A percentile compares a stretch with the other conserved stretches of the same genome.
Conservation (phyloP, 2,888 invertebrate species). For the Amorpha juglandis region DNA sequence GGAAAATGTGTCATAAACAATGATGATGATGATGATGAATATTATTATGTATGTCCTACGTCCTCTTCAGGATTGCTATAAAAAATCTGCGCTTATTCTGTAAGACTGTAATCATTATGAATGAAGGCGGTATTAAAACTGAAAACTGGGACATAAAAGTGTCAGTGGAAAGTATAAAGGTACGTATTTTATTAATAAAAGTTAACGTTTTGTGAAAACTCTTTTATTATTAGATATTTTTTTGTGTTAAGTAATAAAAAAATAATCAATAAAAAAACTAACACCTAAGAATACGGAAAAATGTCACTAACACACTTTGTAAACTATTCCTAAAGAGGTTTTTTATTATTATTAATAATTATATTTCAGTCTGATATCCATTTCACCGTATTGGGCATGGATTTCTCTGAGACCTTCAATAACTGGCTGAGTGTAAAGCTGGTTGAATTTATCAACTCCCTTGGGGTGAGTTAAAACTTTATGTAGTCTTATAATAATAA, state of each 20-base stretch:
- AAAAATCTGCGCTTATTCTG: not conserved
- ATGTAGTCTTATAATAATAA: too few species aligned
- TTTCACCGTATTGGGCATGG: slow-evolving; percentile 28
- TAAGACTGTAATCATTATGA: not conserved
- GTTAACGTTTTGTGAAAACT: too few species aligned
- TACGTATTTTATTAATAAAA: not conserved
- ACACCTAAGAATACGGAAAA: too few species aligned
- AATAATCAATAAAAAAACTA: too few species aligned
- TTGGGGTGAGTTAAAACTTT: slow-evolving; percentile 19
- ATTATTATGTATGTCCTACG: not conserved
- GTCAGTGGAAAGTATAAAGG: not conserved
- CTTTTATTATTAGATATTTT: too few species aligned
- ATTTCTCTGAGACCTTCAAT: slow-evolving; percentile 23
- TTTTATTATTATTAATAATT: too few species aligned
- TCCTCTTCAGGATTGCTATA: not conserved
- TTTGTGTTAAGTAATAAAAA: too few species aligned
- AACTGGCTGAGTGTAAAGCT: slow-evolving; percentile 12
- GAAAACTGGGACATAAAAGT: not conserved
- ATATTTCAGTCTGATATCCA: slow-evolving; percentile 6
- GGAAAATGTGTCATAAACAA: too few species aligned
- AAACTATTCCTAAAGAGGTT: too few species aligned
- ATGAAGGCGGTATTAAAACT: not conserved
- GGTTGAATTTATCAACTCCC: slow-evolving; percentile 1
- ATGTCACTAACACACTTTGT: too few species aligned
- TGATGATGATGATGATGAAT: too few species aligned